Evolutionary conservation across 2,113 vertebrate genomes (phyloP), one percentile per base, ranked within the genome.

Genomic region (Cochlearius cochlearius): DNA sequence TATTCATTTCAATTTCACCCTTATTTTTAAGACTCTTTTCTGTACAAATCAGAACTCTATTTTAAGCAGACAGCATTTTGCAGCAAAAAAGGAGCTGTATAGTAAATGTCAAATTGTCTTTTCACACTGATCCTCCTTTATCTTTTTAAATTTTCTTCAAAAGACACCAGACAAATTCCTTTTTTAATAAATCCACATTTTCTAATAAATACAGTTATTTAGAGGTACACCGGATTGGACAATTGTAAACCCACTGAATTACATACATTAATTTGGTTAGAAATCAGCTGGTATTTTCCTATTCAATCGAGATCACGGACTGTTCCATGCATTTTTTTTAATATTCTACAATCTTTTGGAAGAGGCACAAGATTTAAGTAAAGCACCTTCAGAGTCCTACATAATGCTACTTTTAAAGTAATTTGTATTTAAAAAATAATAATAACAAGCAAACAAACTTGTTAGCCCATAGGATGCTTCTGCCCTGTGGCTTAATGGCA

Each of bases 391-490:
- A 53, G 92, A 90, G 93, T 82, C 96, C 95, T 94, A 87, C 96
- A 97, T 92, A 97, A 67, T 88, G 97, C 97, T 94, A 96, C 98
- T 98, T 97, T 94, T 74, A 67, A 94, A 98, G 97, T 94, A 94
- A 97, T 98, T 98, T 96, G 97, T 97, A 96, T 96, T 97, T 90
- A 95, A 97, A 97, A 97, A 97, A 97, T 93, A 95, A 72, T 91
- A 98, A 98, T 98, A 96, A 98, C 96, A 98, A 94, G 97, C 97
- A 97, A 97, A 97, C 96, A 96, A 97, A 97, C 96, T 97, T 85
- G 96, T 96, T 88, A 96, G 95, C 96, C 97, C 94, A 59, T 96
- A 60, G 97, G 98, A 98, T 87, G 77, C 96, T 96, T 94, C 97
- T 94, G 96, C 96, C 98, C 97, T 8, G 97, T 86, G 97, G 98